A percentile compares a stretch with the other conserved stretches of the same genome.
Conservation (phyloP, 2,113 vertebrate species). For the Copsychus sechellarum region DNA sequence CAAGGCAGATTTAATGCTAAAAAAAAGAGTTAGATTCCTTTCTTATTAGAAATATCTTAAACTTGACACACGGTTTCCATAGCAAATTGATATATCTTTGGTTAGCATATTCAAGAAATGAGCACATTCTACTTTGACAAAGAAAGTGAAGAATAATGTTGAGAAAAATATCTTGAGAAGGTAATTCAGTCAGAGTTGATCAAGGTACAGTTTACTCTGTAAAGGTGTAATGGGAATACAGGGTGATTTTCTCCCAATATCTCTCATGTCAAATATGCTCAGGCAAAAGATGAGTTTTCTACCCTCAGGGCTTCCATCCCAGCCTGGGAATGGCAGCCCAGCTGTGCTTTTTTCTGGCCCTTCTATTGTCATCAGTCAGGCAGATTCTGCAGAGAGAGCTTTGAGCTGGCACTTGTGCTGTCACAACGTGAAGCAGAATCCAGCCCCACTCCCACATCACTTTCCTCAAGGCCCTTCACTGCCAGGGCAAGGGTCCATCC, state of each 20-base stretch:
- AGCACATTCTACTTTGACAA: not conserved
- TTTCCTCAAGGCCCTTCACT: not conserved
- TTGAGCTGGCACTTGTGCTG: not conserved
- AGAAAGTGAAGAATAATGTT: not conserved
- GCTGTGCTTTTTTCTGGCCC: not conserved
- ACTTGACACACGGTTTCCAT: not conserved
- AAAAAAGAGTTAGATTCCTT: not conserved
- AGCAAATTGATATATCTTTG: not conserved
- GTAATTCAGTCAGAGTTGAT: not conserved
- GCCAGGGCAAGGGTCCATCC: not conserved
- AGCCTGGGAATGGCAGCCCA: not conserved
- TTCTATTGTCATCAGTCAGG: not conserved
- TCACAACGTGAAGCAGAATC: not conserved
- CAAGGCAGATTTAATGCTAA: not conserved
- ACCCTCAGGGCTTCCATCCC: not conserved
- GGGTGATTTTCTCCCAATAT: not conserved
- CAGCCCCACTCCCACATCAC: rapidly evolving
- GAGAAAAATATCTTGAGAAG: not conserved
- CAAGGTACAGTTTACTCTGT: not conserved
- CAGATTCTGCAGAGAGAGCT: not conserved
- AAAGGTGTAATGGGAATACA: not conserved
- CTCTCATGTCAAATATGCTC: not conserved
- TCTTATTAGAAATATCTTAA: not conserved
- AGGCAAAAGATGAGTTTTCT: not conserved
- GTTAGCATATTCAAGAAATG: not conserved